These are phyloP conservation scores for Borostomias antarcticus DNA, from an alignment of 2,797 vertebrate species.

Conservation along the genomic window DNA sequence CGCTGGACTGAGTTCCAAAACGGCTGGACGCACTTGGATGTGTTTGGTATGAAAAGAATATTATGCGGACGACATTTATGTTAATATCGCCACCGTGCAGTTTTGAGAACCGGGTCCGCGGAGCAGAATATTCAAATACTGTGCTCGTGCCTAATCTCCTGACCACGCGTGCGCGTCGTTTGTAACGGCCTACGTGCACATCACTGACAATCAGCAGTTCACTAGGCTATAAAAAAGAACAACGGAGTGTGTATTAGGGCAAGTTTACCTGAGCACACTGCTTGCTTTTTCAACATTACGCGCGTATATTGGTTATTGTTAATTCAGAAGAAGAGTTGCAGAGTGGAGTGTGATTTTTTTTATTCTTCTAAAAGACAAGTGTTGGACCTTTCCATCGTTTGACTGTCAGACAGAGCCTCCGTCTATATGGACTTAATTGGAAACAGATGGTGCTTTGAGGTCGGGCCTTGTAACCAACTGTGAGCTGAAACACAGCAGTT, in stretches of 20 bases:
- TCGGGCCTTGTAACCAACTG: slow-evolving; percentile 51
- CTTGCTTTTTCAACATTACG: not conserved
- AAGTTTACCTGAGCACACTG: not conserved
- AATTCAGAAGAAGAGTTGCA: slow-evolving; percentile 45
- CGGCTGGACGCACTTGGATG: slow-evolving; percentile 18
- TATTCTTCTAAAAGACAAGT: slow-evolving; percentile 65
- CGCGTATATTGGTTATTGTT: too few relatives aligned
- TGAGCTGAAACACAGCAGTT: slow-evolving; percentile 53
- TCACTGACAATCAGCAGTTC: too few relatives aligned
- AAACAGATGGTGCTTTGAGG: slow-evolving; percentile 78
- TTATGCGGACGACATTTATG: not conserved
- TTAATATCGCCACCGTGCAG: not conserved
- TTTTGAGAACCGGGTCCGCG: too few relatives aligned
- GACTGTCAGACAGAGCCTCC: slow-evolving; percentile 70
- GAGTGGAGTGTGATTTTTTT: slow-evolving; percentile 49
- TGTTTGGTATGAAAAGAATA: slow-evolving; percentile 20
- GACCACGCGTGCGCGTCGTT: too few relatives aligned
- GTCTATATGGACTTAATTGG: slow-evolving; percentile 75
- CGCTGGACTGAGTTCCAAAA: slow-evolving; percentile 22
- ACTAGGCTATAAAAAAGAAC: not conserved
- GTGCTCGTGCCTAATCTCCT: too few relatives aligned
- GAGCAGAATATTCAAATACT: too few relatives aligned
- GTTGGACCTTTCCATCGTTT: slow-evolving; percentile 68
- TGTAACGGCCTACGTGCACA: too few relatives aligned
- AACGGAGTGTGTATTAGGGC: not conserved